Evolutionary conservation across 2,113 vertebrate species (phyloP).

Genomic region (Scalopus aquaticus): DNA sequence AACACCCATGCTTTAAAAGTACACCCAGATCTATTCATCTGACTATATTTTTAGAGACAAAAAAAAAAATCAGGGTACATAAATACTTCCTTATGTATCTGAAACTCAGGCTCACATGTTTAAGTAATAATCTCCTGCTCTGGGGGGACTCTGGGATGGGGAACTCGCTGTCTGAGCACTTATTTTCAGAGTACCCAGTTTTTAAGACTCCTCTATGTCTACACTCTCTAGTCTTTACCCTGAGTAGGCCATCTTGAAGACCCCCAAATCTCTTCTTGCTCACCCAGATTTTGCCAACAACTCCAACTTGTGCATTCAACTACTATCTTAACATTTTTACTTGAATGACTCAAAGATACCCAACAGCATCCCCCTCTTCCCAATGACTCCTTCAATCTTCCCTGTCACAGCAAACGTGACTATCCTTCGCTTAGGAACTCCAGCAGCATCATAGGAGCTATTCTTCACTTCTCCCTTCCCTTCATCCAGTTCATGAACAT

Average conservation of each 20-base stretch:
- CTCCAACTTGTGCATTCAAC: background rate
- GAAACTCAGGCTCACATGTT: background rate
- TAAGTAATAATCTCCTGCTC: background rate
- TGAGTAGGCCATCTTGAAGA: background rate
- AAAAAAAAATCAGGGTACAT: background rate
- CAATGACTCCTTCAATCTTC: accelerated
- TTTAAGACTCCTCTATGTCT: background rate
- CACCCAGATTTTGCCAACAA: background rate
- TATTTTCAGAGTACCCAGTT: background rate
- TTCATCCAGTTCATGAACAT: background rate
- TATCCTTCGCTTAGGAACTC: background rate
- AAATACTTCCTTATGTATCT: background rate
- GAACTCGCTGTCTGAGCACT: background rate
- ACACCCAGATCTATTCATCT: background rate
- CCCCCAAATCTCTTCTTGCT: background rate
- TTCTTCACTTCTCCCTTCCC: background rate
- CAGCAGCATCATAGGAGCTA: background rate
- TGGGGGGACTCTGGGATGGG: background rate
- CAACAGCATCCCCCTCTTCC: background rate
- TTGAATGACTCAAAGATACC: background rate
- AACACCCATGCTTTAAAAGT: slow-evolving; percentile 20
- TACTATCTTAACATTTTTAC: background rate
- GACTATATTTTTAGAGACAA: background rate
- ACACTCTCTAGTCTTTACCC: background rate
- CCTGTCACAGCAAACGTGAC: background rate